Base-by-base conservation (phyloP, 2,888 invertebrate species). In the Crematogaster levior region DNA sequence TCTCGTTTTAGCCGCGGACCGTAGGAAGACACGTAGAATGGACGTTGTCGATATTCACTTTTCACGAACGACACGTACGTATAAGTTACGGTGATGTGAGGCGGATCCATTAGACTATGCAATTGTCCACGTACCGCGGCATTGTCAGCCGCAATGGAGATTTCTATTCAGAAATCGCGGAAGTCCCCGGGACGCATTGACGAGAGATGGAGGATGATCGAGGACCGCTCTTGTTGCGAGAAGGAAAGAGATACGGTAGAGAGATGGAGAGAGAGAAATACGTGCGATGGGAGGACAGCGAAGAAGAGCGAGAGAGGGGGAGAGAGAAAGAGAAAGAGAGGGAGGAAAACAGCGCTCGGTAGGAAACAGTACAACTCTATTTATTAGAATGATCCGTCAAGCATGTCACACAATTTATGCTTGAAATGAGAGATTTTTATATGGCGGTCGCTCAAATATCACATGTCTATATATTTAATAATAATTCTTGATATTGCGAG, bases 51-150 rank as follows among this genome's bases (percentile, higher is more conserved):
- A 89, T 89, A 89, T 88, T 86, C 77, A 79, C 87, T 87, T 89
- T 89, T 89, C 87, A 89, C 89, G 86, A 85, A 86, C 89, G 89
- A 88, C 86, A 89, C 89, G 88, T 84, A 85, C 89, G 89, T 89
- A 89, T 87, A 89, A 89, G 89, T 89, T 89, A 89, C 89, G 89
- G 89, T 89, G 89, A 89, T 89, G 89, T 89, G 89, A 89, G 88
- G 86, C 86, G 82, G 89, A 84, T 89, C 88, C 89, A 89, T 89
- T 89, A 89, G 89, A 89, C 89, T 89, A 86, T 89, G 89, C 89
- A 89, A 89, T 89, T 89, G 89, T 89, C 89, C 89, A 89, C 87
- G 87, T 87, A 88, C 88, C 87, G 85, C 87, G 75, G 75, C 83
- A 89, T 87, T 89, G 89, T 89, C 88, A 88, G 89, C 81, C 88